Evolutionary conservation across 2,797 vertebrate genomes (phyloP).

Genomic region (Loris lydekkerianus): DNA sequence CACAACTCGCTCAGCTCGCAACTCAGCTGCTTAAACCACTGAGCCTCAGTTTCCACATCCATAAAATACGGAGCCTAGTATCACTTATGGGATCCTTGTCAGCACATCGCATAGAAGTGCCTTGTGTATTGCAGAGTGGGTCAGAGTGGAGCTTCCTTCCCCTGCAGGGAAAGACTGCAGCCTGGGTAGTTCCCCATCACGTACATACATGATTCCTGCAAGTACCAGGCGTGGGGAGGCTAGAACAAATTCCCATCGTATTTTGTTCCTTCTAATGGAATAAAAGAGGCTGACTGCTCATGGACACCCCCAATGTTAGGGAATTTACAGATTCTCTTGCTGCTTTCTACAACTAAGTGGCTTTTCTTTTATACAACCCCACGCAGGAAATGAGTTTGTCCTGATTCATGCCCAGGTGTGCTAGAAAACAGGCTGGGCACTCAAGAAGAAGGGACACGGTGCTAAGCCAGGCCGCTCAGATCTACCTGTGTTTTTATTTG

Average conservation of each 20-base stretch:
- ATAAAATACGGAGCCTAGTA: neutral
- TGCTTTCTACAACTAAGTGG: neutral
- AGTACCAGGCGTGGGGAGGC: rapidly evolving
- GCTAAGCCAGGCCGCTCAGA: neutral
- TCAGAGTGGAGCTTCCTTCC: neutral
- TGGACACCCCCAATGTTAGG: neutral
- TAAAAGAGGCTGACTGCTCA: neutral
- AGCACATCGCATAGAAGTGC: neutral
- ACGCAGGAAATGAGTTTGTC: neutral
- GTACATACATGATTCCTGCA: neutral
- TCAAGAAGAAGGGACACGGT: neutral
- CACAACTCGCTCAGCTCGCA: neutral
- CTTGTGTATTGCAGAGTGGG: neutral
- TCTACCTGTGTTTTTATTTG: neutral
- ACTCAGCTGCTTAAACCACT: neutral
- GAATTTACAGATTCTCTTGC: neutral
- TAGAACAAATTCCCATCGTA: neutral
- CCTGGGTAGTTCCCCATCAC: neutral
- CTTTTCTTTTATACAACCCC: neutral
- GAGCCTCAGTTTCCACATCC: neutral
- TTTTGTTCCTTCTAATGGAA: neutral
- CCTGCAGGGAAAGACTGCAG: neutral
- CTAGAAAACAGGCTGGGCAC: neutral
- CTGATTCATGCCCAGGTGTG: rapidly evolving
- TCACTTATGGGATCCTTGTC: neutral